Base-by-base conservation (phyloP, 2,888 invertebrate species). In the Metallyticus violacea region DNA sequence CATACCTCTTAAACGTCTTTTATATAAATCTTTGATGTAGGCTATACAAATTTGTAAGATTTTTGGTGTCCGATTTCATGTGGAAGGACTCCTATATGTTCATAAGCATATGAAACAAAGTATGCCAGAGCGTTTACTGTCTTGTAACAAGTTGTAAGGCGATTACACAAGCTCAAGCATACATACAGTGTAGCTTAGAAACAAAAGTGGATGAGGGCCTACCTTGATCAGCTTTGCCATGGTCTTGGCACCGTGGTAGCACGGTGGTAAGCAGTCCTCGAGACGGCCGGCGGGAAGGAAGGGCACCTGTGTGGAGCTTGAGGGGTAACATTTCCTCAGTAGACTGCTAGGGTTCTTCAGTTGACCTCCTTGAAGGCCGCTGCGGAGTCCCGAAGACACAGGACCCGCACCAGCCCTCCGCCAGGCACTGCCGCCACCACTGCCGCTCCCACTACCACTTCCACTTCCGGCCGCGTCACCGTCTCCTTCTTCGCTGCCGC, bases 211-310 rank as follows among this genome's bases (percentile, higher is more conserved):
- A n/a, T n/a, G n/a, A n/a, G n/a, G n/a, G 9, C 83, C 25, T 90
- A 94, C 94, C 92, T 94, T 93, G 88, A 95, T 93, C 27, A 94
- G 91, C 88, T 93, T 93, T 80, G 93, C 92, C 89, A 94, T 93
- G 88, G 93, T 93, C 89, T 93, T 93, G 85, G 93, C 93, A 27
- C 93, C 92, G 81, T 93, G 92, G 90, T 93, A 93, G 88, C 93
- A 93, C 0, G 94, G 93, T 1, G 94, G 94, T 7, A 95, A 91
- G 89, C 93, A 94, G 88, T 93, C 92, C 77, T 93, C 92, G 87
- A 94, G 91, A 87, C 90, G 89, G 62, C 93, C 91, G 26, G 92
- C 91, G 30, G 92, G 91, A 89, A 92, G 89, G 88, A 92, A 90
- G 81, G 92, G 91, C 87, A 91, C 92, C 88, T 92, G 91, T 86